Base-by-base conservation (phyloP, 2,797 vertebrate genomes). In the Coluber constrictor region DNA sequence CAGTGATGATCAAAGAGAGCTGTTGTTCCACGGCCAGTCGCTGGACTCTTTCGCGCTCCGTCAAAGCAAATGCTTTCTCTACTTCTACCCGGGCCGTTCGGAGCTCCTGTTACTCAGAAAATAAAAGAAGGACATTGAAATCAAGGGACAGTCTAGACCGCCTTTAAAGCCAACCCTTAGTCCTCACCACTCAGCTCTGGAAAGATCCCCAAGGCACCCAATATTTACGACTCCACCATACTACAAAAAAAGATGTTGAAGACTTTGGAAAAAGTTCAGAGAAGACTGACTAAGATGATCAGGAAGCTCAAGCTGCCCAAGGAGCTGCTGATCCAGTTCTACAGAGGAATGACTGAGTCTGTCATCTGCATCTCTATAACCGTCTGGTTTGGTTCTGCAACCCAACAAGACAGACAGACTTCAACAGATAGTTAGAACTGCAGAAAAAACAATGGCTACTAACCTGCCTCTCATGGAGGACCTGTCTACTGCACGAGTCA, bases 21-120 rank as follows among this genome's bases (percentile, higher is more conserved):
- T 98, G 98, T 95, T 98, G 98, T 95, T 99, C 98, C 96, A 98
- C 97, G 90, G 97, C 97, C 91, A 98, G 93, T 94, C 98, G 98
- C 94, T 97, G 98, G 56, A 98, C 95, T 96, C 98, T 99, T 95
- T 99, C 98, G 60, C 98, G 97, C 96, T 99, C 98, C 59, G 98
- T 98, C 60, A 98, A 97, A 47, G 97, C 96, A 83, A 98, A 97
- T 96, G 99, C 98, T 96, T 98, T 99, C 96, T 98, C 98, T 91
- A 98, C 96, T 93, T 98, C 98, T 79, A 98, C 98, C 92, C 98
- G 98, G 47, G 98, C 98, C 23, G 96, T 95, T 97, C 95, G 98
- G 94, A 99, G 97, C 96, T 96, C 97, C 99, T 99, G 96, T 55
- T 55, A 95, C 96, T 96, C 94, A 96, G 96, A 96, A 97, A 97